A percentile compares a stretch with the other conserved stretches of the same genome.
Conservation (phyloP, 2,797 vertebrate genomes). For the Simalia tracyae region DNA sequence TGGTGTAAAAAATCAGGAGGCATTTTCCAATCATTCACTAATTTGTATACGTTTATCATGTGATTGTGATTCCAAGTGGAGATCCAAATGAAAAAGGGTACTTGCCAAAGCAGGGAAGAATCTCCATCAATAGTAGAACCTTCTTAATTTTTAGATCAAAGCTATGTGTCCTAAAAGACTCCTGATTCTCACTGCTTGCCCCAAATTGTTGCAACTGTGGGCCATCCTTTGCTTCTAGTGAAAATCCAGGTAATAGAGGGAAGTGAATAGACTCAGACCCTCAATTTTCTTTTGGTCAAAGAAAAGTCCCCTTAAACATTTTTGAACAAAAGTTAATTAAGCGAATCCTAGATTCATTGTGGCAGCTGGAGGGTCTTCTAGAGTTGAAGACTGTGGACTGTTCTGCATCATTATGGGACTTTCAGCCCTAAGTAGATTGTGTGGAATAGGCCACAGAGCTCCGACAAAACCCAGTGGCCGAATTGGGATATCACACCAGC, state of each 20-base stretch:
- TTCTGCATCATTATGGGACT: not conserved
- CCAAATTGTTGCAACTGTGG: not conserved
- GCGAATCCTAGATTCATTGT: not conserved
- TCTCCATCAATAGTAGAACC: not conserved
- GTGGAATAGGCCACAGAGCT: too few relatives aligned
- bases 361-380: not conserved
- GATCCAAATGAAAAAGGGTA: conserved; percentile 10
- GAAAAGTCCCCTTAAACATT: not conserved
- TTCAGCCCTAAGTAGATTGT: not conserved
- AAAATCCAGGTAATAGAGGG: not conserved
- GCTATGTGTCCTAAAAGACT: not conserved
- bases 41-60: conserved; percentile 4
- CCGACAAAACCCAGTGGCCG: not conserved
- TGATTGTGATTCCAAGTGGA: not conserved
- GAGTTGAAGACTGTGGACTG: not conserved
- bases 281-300: not conserved
- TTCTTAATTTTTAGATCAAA: not conserved
- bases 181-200: not conserved
- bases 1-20: conserved; percentile 16
- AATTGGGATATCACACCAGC: not conserved
- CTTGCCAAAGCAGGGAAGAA: not conserved
- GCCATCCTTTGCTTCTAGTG: not conserved
- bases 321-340: not conserved
- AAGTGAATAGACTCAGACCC: not conserved
- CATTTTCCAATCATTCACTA: conserved; percentile 17